Evolutionary conservation across 2,113 vertebrate species (phyloP).

Genomic region (Patagioenas fasciata): DNA sequence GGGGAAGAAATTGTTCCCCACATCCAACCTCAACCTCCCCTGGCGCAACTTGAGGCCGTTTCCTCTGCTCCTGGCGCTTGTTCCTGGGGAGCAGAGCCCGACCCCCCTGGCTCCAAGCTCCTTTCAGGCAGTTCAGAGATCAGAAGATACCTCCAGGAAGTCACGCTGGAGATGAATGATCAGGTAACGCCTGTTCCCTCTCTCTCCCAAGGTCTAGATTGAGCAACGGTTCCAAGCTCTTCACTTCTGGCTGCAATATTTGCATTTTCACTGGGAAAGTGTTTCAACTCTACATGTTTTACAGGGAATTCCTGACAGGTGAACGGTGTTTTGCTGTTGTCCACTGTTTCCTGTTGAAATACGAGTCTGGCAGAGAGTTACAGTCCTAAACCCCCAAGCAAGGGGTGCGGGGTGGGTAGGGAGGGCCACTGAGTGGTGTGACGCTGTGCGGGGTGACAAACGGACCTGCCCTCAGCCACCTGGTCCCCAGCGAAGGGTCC

Average conservation of each 20-base stretch:
- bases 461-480: too few relatives aligned
- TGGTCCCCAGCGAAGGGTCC: not conserved
- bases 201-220: not conserved
- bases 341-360: not conserved
- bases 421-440: accelerated
- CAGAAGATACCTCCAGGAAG: not conserved
- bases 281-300: not conserved
- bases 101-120: too few relatives aligned
- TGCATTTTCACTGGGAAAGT: not conserved
- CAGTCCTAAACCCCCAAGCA: accelerated
- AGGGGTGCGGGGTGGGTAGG: not conserved
- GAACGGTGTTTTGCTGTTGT: not conserved
- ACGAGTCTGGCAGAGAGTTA: not conserved
- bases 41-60: too few relatives aligned
- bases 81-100: too few relatives aligned
- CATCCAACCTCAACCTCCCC: too few relatives aligned
- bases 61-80: too few relatives aligned
- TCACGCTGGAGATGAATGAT: not conserved
- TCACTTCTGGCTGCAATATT: not conserved
- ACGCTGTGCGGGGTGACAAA: not conserved
- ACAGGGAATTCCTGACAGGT: accelerated
- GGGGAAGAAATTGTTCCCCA: too few relatives aligned
- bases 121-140: too few relatives aligned
- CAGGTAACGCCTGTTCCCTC: accelerated
- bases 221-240: not conserved